These are phyloP conservation scores for Pogona vitticeps DNA, from an alignment of 2,113 vertebrate genomes.

Conservation along the genomic window DNA sequence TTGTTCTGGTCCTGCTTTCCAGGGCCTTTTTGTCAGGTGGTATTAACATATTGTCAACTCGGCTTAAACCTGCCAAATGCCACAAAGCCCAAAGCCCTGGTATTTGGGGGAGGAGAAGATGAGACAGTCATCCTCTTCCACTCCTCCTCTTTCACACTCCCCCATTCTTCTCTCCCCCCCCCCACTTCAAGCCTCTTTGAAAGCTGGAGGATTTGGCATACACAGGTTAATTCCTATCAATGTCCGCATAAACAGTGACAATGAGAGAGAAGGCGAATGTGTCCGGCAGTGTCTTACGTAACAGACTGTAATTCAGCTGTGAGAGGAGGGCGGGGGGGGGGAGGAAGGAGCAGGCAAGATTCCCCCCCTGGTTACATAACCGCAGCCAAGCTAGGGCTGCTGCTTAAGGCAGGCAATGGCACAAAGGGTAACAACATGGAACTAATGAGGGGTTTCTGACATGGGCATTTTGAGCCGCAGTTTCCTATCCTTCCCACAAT, in stretches of 20 bases:
- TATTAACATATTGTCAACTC: neutral
- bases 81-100: neutral
- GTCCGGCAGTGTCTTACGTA: slow-evolving; percentile 27
- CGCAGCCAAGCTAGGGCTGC: slow-evolving; percentile 13
- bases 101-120: neutral
- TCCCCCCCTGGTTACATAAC: slow-evolving; percentile 28
- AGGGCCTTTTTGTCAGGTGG: neutral
- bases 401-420: slow-evolving; percentile 22
- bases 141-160: neutral
- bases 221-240: slow-evolving; percentile 16
- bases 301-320: slow-evolving; percentile 28
- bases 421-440: slow-evolving; percentile 29
- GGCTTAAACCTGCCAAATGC: neutral
- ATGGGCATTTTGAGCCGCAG: slow-evolving; percentile 9
- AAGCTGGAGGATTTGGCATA: neutral
- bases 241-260: slow-evolving; percentile 14
- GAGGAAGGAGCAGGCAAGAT: slow-evolving; percentile 3
- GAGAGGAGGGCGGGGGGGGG: neutral
- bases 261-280: slow-evolving; percentile 20
- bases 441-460: slow-evolving; percentile 32
- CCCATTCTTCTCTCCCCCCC: neutral
- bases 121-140: neutral
- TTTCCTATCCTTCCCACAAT: slow-evolving; percentile 25
- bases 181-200: too few relatives aligned
- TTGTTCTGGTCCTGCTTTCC: neutral